Evolutionary conservation across 2,888 invertebrate species (phyloP).

Genomic region (Lithophane socia): DNA sequence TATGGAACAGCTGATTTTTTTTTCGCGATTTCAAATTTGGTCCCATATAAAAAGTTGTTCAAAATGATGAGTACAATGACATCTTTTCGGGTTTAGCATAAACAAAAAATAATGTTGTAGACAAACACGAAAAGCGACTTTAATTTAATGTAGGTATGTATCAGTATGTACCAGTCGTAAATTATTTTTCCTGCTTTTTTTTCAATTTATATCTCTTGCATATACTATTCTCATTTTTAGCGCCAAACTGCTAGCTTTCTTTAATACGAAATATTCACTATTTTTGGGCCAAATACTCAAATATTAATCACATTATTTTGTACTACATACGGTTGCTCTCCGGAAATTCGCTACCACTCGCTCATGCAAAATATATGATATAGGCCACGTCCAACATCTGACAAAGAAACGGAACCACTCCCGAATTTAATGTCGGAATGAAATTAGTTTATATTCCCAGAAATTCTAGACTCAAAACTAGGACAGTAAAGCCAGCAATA

Average conservation of each 20-base stretch:
- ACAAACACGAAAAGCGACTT: too few species aligned
- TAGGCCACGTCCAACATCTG: constrained; percentile 37
- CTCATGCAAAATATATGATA: constrained; percentile 39
- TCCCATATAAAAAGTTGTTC: too few species aligned
- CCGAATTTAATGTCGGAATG: constrained; percentile 46
- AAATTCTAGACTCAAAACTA: constrained; percentile 49
- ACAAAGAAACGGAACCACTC: constrained; percentile 49
- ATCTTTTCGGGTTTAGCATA: too few species aligned
- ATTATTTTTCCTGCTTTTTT: background rate
- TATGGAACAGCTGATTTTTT: too few species aligned
- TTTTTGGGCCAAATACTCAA: constrained; percentile 4
- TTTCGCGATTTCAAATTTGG: too few species aligned
- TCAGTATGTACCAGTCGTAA: too few species aligned
- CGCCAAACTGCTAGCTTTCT: background rate
- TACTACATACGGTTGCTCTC: background rate
- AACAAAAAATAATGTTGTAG: too few species aligned
- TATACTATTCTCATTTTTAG: background rate
- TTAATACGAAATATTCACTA: background rate
- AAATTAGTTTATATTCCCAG: constrained; percentile 46
- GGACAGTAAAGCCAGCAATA: constrained; percentile 9
- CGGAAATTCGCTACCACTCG: constrained; percentile 17
- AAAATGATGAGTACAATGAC: too few species aligned
- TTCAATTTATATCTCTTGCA: too few species aligned
- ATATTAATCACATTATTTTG: constrained; percentile 26
- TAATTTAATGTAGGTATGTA: too few species aligned